Evolutionary conservation across 2,113 vertebrate species (phyloP), one percentile per base, ranked within the genome.

Genomic region (Okapia johnstoni): DNA sequence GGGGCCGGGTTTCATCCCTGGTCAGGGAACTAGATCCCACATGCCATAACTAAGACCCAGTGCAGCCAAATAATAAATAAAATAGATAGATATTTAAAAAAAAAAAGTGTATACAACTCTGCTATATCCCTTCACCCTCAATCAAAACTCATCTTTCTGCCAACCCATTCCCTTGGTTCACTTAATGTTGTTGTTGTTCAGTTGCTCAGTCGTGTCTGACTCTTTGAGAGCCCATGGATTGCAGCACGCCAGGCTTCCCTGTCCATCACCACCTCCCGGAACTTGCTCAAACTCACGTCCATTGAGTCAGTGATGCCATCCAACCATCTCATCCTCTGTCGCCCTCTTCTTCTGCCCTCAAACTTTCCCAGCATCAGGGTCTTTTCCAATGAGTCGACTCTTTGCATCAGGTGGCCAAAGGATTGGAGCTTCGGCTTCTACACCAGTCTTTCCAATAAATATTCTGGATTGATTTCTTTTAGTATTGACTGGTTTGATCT

Each of bases 71-170:
- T 43, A 26, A 76, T 43, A 76, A 26, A 73, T 14, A 73, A 73
- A 76, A 43, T 43, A 7, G 36, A 76, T 43, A 73, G 14, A 26
- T 76, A 3, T 43, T 73, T 4, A 40, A 40, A 52, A 52, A 52
- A 4, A 73, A 70, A 36, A 36, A 70, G n/a, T 70, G 19, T 85
- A 36, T 55, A 66, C 8, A n/a, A 5, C 66, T 96, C 54, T 16
- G 40, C 36, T 5, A 21, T 58, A 46, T 63, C 40, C 43, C 12
- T 85, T 90, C n/a, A 96, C 28, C 6, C 21, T 26, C 26, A 66
- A 36, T 85, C 58, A 94, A 83, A 95, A 89, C n/a, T 54, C 40
- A 92, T 30, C 63, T 93, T 96, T 96, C 48, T 76, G n/a, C 21
- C 46, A 16, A 77, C 48, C 30, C 33, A 17, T 16, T 48, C 19